phyloP scores from a whole-genome alignment of 1,140 invertebrate genomes.

The Danaus melanippus region DNA sequence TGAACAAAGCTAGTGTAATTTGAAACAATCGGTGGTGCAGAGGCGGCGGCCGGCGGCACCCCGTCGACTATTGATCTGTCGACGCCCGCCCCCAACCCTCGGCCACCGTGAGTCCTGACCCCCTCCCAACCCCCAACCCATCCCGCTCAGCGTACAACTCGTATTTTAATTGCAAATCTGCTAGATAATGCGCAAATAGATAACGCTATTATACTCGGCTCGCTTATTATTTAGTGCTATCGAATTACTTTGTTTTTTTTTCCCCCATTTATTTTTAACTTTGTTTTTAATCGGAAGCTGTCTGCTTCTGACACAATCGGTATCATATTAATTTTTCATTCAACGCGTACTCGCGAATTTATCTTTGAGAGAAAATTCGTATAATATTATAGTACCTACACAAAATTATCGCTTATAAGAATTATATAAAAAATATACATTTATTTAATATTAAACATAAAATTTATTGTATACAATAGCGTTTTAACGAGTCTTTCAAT shows the following conservation, averaged over 20 bases:
- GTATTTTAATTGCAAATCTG: constrained; percentile 71
- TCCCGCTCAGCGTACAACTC: constrained; percentile 47
- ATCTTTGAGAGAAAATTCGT: no score
- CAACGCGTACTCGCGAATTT: no score
- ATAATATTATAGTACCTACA: no score
- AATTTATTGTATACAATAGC: no score
- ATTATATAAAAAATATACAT: no score
- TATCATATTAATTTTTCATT: no score
- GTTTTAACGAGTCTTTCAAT: no score
- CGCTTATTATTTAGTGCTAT: constrained; percentile 63
- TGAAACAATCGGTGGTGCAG: constrained; percentile 66
- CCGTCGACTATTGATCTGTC: constrained; percentile 68
- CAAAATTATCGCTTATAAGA: no score
- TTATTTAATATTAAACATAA: no score
- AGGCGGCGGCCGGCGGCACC: constrained; percentile 53
- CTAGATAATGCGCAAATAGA: constrained; percentile 70
- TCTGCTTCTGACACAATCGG: no score
- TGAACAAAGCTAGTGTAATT: constrained; percentile 67
- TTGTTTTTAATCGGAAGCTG: no score
- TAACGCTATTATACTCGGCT: constrained; percentile 65
- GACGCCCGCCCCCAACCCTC: constrained; percentile 34
- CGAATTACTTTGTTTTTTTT: constrained; percentile 27
- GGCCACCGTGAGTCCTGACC: constrained; percentile 15
- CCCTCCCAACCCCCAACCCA: constrained; percentile 29
- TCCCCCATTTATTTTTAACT: no score